Evolutionary conservation across 2,888 invertebrate species (phyloP).

Genomic region (Clistopyga incitator): DNA sequence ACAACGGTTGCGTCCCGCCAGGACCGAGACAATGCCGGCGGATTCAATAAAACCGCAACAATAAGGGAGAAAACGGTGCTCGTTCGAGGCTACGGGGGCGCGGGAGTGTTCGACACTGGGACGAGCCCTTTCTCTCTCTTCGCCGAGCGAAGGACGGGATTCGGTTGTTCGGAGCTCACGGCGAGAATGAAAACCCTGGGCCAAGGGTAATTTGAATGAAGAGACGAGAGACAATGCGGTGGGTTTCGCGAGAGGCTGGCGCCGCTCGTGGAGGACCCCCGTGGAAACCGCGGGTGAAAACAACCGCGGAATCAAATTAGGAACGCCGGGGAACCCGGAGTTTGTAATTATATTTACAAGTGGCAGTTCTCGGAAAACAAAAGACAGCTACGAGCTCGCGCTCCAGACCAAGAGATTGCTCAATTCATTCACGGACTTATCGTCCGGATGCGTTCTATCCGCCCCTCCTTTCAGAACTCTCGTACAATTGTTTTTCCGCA

Average conservation of each 20-base stretch:
- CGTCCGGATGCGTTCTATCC: constrained; percentile 50
- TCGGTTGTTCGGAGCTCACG: constrained; percentile 56
- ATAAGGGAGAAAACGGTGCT: constrained; percentile 79
- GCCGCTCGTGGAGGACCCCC: constrained; percentile 50
- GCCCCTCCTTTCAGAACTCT: constrained; percentile 63
- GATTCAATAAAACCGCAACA: constrained; percentile 84
- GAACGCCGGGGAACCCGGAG: constrained; percentile 71
- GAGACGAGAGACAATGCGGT: constrained; percentile 83
- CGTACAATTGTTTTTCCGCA: constrained; percentile 67
- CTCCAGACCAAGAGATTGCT: constrained; percentile 81
- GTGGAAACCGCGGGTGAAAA: constrained; percentile 78
- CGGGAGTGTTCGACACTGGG: not conserved
- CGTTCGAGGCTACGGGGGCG: constrained; percentile 9
- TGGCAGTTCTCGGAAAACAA: constrained; percentile 82
- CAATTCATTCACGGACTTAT: constrained; percentile 81
- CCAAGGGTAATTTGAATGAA: constrained; percentile 83
- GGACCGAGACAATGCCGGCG: constrained; percentile 79
- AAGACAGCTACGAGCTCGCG: constrained; percentile 67
- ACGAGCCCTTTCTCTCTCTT: not conserved
- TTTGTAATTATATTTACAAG: constrained; percentile 84
- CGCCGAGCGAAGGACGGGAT: constrained; percentile 54
- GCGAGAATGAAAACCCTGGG: constrained; percentile 78
- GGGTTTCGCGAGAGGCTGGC: constrained; percentile 65
- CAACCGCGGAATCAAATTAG: constrained; percentile 84
- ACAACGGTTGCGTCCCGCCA: constrained; percentile 74